phyloP scores from a whole-genome alignment of 2,113 vertebrate species.

The Caloenas nicobarica region DNA sequence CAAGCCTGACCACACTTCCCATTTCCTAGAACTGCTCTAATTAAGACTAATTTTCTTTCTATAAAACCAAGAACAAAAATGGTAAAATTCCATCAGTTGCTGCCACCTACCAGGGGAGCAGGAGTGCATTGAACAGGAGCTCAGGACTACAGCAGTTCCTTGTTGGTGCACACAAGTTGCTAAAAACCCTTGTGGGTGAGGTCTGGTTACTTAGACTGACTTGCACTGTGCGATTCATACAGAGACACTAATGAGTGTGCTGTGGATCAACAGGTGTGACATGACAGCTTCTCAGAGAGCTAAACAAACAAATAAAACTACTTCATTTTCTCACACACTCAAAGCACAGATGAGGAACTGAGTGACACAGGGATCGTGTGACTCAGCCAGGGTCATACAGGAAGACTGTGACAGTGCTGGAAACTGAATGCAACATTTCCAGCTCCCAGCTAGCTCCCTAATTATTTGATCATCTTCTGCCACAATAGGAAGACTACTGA shows the following conservation, averaged over 20 bases:
- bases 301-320: background rate
- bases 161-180: background rate
- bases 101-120: background rate
- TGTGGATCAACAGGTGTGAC: background rate
- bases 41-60: constrained; percentile 44
- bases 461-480: constrained; percentile 2
- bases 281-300: background rate
- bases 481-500: background rate
- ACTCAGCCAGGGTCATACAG: background rate
- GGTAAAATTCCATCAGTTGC: background rate
- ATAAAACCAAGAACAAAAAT: background rate
- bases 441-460: background rate
- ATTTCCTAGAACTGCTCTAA: constrained; percentile 57
- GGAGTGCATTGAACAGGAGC: background rate
- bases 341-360: constrained; percentile 33
- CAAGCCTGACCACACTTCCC: constrained; percentile 28
- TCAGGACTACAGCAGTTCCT: background rate
- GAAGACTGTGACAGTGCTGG: constrained; percentile 18
- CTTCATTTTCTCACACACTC: background rate
- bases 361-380: background rate
- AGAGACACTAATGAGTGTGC: background rate
- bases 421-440: constrained; percentile 13
- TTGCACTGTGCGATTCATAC: background rate
- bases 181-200: background rate
- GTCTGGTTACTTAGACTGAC: background rate